A percentile compares a stretch with the other conserved stretches of the same genome.
phyloP scores from a whole-genome alignment of 2,113 vertebrate species.

The Tamias sibiricus region DNA sequence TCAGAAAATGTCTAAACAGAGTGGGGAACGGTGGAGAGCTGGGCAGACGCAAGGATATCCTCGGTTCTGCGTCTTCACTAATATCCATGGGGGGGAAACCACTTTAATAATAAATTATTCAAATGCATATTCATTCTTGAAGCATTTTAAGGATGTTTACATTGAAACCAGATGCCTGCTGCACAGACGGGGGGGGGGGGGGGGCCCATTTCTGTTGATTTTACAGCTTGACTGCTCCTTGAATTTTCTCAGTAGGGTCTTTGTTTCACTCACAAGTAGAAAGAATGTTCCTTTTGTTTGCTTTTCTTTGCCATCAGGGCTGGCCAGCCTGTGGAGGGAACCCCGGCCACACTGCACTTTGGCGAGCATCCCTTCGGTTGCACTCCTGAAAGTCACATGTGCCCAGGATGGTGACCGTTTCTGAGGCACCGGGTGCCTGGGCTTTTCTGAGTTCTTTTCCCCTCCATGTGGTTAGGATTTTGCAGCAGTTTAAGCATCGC shows the following conservation, averaged over 20 bases:
- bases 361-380: conserved; percentile 67
- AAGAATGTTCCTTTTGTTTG: conserved; percentile 83
- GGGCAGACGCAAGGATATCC: not conserved
- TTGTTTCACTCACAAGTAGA: conserved; percentile 79
- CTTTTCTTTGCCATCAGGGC: conserved; percentile 73
- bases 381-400: conserved; percentile 59
- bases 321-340: conserved; percentile 67
- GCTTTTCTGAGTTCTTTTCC: not conserved
- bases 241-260: conserved; percentile 77
- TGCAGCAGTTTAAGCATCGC: not conserved
- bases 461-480: not conserved
- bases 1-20: not conserved
- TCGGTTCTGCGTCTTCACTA: conserved; percentile 13
- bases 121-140: conserved; percentile 74
- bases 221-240: conserved; percentile 75
- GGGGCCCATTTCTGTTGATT: conserved; percentile 74
- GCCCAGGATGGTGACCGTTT: not conserved
- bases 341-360: conserved; percentile 60
- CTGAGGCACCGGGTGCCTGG: conserved; percentile 40
- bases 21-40: not conserved
- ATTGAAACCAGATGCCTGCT: conserved; percentile 40
- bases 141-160: conserved; percentile 77
- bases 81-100: not conserved
- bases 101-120: conserved; percentile 67
- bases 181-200: conserved; percentile 44